A percentile compares a stretch with the other conserved stretches of the same genome.
Evolutionary conservation across 2,888 invertebrate species (phyloP).

Genomic region (Stenodera caucasica): DNA sequence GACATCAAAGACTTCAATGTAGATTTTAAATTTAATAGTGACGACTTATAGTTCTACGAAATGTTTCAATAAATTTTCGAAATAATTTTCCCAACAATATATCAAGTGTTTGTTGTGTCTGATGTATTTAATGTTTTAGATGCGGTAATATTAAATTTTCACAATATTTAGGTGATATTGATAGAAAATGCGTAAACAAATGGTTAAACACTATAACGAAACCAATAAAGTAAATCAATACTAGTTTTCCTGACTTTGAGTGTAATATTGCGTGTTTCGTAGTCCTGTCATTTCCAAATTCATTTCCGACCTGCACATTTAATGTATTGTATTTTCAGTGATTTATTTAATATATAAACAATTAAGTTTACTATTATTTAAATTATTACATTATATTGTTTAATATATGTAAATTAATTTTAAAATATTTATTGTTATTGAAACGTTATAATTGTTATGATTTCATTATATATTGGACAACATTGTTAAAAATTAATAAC

Average conservation of each 20-base stretch:
- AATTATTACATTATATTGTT: not conserved
- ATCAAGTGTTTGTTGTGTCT: no score
- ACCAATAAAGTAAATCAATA: conserved; percentile 31
- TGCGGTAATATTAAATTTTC: no score
- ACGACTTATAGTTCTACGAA: not conserved
- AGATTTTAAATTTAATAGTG: conserved; percentile 1
- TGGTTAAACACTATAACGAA: conserved; percentile 29
- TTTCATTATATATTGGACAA: not conserved
- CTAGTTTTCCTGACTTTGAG: conserved; percentile 30
- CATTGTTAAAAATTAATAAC: not conserved
- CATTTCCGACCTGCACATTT: conserved; percentile 30
- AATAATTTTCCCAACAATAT: no score
- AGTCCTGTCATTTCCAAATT: conserved; percentile 26
- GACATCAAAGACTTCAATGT: conserved; percentile 4
- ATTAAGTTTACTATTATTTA: conserved; percentile 1
- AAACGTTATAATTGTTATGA: not conserved
- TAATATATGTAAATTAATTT: no score
- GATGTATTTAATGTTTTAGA: no score
- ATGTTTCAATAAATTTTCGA: not conserved
- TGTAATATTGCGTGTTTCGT: conserved; percentile 30
- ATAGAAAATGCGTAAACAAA: conserved; percentile 28
- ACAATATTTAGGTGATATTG: no score
- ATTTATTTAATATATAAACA: conserved; percentile 21
- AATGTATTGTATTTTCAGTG: conserved; percentile 26
- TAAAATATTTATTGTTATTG: not conserved